Evolutionary conservation across 2,888 invertebrate genomes (phyloP).

Genomic region (Dasypogon diadema): DNA sequence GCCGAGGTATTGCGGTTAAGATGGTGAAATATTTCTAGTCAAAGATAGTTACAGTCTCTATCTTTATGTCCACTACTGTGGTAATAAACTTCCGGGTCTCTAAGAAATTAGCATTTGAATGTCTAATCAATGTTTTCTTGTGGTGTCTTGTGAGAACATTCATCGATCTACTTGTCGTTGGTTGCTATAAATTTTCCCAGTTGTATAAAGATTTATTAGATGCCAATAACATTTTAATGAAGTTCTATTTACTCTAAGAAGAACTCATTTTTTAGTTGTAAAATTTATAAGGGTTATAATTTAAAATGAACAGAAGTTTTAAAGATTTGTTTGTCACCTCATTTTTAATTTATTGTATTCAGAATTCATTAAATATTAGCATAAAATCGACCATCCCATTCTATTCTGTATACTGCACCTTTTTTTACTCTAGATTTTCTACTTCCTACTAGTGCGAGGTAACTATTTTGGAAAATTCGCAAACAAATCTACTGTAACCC

Average conservation of each 20-base stretch:
- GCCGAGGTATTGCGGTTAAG: constrained; percentile 4
- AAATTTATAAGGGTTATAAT: no score
- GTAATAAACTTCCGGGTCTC: background rate
- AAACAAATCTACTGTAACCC: no score
- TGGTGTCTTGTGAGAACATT: background rate
- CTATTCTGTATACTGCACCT: no score
- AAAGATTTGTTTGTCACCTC: no score
- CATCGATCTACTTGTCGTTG: background rate
- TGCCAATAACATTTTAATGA: background rate
- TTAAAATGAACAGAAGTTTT: no score
- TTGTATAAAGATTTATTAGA: background rate
- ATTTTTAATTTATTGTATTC: no score
- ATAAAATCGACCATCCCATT: no score
- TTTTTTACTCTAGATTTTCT: no score
- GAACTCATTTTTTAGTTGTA: background rate
- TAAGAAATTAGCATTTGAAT: background rate
- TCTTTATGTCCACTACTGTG: background rate
- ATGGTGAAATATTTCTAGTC: background rate
- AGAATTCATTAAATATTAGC: no score
- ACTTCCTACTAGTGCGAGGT: no score
- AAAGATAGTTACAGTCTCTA: background rate
- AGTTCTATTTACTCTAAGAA: background rate
- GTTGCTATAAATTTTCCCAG: background rate
- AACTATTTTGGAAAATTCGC: no score
- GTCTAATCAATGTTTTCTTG: background rate